Base-by-base conservation (phyloP, 2,113 vertebrate genomes). In the Aegithalos caudatus region DNA sequence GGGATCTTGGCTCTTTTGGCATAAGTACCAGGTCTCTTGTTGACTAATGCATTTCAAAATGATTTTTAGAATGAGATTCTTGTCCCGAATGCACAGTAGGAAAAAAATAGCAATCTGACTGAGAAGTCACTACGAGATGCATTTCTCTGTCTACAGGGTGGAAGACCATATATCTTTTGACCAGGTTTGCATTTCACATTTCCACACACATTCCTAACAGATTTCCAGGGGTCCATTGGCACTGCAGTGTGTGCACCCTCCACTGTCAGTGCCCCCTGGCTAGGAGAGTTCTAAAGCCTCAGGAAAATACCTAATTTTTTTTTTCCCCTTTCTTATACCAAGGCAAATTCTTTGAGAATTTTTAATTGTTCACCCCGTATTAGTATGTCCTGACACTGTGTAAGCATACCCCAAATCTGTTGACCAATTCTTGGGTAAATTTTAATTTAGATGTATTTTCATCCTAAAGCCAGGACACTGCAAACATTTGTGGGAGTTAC, bases 51-150 rank as follows among this genome's bases (percentile, higher is more conserved):
- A 45, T 92, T 83, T 87, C 87, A 83, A 71, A 80, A 83, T 83
- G 42, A 81, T 70, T 94, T 94, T 91, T 72, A 87, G 86, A 87
- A 87, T 66, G 74, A 92, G 74, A 74, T 77, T 83, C 72, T 81
- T 89, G 61, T 81, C 80, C 72, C 3, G 1, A 61, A 74, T 64
- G 42, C 27, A 13, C 57, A 65, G 57, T 33, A 81, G 57, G 61
- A 64, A 88, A 94, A 94, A 79, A 95, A 93, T 40, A 93, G 29
- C 73, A 74, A 11, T 85, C 35, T n/a, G 56, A 45, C 31, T 60
- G 58, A 64, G 67, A 89, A 92, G 38, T 71, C 31, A 28, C 42
- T 28, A 0, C n/a, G 51, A 91, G 86, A 65, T 84, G 40, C 7
- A 45, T 93, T 86, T 93, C 33, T 88, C n/a, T 82, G 33, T 50